Evolutionary conservation across 1,140 invertebrate species (phyloP), one percentile per base, ranked within the genome.

Genomic region (Apis dorsata): DNA sequence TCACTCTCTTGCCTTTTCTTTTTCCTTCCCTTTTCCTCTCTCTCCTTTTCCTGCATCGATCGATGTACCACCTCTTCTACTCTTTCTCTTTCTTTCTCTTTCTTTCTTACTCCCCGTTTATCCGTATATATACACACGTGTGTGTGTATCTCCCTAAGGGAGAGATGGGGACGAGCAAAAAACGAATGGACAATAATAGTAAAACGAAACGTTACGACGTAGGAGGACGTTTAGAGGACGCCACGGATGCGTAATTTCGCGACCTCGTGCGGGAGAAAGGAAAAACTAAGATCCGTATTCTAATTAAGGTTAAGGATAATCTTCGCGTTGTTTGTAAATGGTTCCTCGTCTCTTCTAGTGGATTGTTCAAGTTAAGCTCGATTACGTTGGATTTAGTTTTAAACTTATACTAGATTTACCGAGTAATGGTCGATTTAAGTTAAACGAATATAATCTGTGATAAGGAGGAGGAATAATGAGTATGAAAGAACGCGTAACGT

Each of bases 191-290:
- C 15, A 44, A 63, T 15, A 44, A 49, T 44, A 4, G 34, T 7
- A 44, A 7, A 34, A 4, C 34, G 34, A 44, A 44, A 53, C 66
- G 57, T 53, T 34, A 60, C n/a, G 51, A 75, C 62, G 86, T 86
- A 73, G 85, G 81, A 84, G 66, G 85, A 80, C 62, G 51, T 15
- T 34, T 60, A 75, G 82, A 87, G 85, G 80, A 34, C 75, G 69
- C 15, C 51, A 44, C 34, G 34, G 34, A 44, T 62, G 49, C 68
- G 60, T 57, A 62, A 44, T 44, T 21, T 15, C 60, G 34, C 12
- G 51, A 59, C 51, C 17, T 66, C 57, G 53, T 51, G 19, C 13
- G 63, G 66, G 62, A 73, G 84, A 86, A 83, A 79, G 85, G 86
- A 76, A 84, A 85, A 85, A 81, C 79, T 71, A 81, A 44, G 34